Evolutionary conservation across 1,140 invertebrate genomes (phyloP).

Genomic region (Bombus waltoni): DNA sequence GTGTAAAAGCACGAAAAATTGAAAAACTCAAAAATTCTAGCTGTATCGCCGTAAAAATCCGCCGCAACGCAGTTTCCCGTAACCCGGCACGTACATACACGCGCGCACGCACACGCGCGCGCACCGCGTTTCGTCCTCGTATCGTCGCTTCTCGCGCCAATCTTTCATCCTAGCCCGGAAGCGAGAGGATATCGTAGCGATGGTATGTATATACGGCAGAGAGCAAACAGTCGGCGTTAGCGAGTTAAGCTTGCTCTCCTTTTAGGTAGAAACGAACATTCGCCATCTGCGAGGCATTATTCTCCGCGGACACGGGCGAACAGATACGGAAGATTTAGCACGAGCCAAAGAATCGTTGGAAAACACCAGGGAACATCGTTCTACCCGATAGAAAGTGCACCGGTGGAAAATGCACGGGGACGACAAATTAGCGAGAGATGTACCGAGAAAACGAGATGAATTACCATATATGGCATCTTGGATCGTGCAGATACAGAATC

Average conservation of each 20-base stretch:
- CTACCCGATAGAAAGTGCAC: background rate
- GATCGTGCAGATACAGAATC: background rate
- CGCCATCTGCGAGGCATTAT: slow-evolving; percentile 5
- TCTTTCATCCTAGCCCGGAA: slow-evolving; percentile 15
- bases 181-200: slow-evolving; percentile 1
- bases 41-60: too few relatives aligned
- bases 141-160: slow-evolving; percentile 6
- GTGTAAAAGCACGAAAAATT: slow-evolving; percentile 21
- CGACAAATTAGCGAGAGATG: background rate
- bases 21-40: background rate
- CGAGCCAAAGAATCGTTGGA: background rate
- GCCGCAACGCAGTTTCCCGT: slow-evolving; percentile 9
- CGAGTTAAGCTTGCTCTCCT: slow-evolving; percentile 12
- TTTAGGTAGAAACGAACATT: slow-evolving; percentile 18
- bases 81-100: slow-evolving; percentile 22
- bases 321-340: slow-evolving; percentile 31
- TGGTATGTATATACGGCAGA: background rate
- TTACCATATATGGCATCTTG: too few relatives aligned
- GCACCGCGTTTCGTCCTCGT: background rate
- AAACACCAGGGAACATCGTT: too few relatives aligned
- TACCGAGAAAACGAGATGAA: background rate
- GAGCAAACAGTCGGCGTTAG: slow-evolving; percentile 26
- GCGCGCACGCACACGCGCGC: too few relatives aligned
- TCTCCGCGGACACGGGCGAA: background rate
- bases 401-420: background rate